These are phyloP conservation scores for Propithecus deckenii DNA, from an alignment of 2,797 vertebrate genomes.

Conservation along the genomic window DNA sequence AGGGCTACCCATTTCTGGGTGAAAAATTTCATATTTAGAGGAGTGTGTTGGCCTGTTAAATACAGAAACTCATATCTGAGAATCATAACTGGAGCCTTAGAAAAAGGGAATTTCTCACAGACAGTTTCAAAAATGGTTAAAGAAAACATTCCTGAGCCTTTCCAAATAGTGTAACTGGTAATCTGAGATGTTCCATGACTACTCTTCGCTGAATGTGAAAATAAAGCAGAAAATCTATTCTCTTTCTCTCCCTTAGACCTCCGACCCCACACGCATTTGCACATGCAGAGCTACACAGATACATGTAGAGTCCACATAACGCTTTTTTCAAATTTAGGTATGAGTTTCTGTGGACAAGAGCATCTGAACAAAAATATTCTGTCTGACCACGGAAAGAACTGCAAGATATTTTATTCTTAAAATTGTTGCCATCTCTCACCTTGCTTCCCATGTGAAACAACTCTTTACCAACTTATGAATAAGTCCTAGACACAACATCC, in stretches of 20 bases:
- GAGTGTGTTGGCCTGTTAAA: background rate
- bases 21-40: background rate
- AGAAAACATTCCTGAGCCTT: too few species aligned
- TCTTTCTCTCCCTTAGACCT: background rate
- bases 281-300: background rate
- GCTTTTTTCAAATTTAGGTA: background rate
- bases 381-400: background rate
- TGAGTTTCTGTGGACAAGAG: background rate
- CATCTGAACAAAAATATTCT: constrained; percentile 47
- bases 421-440: background rate
- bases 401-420: constrained; percentile 16
- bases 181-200: background rate
- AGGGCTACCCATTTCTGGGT: background rate
- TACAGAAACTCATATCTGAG: constrained; percentile 22
- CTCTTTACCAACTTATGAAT: background rate
- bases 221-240: background rate
- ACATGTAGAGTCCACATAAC: background rate
- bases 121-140: background rate
- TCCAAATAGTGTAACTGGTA: too few species aligned
- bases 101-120: background rate
- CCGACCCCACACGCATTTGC: background rate
- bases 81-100: constrained; percentile 18
- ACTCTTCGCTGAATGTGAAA: background rate
- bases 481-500: background rate
- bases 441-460: background rate